Conservation (phyloP, 2,113 vertebrate genomes). For the Scatophagus argus region DNA sequence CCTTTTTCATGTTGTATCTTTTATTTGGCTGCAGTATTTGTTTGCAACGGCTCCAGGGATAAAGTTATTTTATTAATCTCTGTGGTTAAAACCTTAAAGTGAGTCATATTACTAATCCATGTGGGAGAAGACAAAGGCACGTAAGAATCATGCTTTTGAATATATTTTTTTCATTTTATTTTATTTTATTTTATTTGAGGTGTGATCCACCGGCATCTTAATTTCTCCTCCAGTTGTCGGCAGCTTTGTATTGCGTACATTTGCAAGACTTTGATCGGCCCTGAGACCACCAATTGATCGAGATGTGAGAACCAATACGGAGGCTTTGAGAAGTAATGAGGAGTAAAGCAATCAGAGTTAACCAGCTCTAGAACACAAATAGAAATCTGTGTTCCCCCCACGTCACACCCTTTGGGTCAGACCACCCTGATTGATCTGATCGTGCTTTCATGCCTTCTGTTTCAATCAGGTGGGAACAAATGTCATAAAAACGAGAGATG, state of each 20-base stretch:
- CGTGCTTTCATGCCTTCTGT: conserved; percentile 1
- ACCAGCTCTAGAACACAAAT: conserved; percentile 50
- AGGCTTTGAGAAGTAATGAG: conserved; percentile 36
- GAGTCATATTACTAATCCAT: conserved; percentile 43
- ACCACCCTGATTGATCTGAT: conserved; percentile 34
- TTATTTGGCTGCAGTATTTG: conserved; percentile 45
- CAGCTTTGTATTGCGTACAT: background rate
- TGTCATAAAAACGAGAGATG: conserved; percentile 22
- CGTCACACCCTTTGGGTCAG: conserved; percentile 16
- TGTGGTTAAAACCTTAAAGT: conserved; percentile 53
- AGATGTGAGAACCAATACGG: conserved; percentile 21
- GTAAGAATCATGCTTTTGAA: background rate
- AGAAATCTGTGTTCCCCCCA: conserved; percentile 48
- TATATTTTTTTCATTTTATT: background rate
- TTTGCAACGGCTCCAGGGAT: conserved; percentile 36
- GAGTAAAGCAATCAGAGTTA: conserved; percentile 53
- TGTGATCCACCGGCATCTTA: conserved; percentile 1
- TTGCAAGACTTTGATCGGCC: background rate
- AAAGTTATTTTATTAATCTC: conserved; percentile 57
- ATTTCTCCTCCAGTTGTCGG: background rate
- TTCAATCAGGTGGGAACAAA: conserved; percentile 41
- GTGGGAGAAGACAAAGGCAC: conserved; percentile 31
- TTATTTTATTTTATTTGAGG: conserved; percentile 4
- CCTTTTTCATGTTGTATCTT: conserved; percentile 32
- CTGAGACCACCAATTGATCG: conserved; percentile 36